phyloP scores from a whole-genome alignment of 2,888 invertebrate genomes.

The Loripinus fragilis region DNA sequence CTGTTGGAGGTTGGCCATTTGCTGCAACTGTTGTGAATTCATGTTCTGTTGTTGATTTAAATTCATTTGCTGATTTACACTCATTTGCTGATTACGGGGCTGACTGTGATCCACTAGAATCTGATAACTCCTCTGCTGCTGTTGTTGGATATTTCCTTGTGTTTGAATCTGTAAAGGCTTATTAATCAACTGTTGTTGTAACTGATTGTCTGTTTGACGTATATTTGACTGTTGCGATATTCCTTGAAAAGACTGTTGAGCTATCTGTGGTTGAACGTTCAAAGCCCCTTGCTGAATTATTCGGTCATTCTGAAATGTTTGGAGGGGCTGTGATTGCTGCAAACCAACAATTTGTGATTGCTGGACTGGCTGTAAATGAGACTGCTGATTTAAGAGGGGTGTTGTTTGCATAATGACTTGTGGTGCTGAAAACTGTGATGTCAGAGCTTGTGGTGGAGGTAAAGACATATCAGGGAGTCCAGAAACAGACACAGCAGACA shows the following conservation, averaged over 20 bases:
- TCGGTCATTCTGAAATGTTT: not conserved
- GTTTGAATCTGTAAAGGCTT: not conserved
- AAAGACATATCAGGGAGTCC: conserved; percentile 48
- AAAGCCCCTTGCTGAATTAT: not conserved
- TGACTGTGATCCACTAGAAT: conserved; percentile 5
- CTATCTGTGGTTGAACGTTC: not conserved
- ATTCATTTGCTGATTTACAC: not conserved
- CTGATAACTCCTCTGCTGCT: conserved; percentile 2
- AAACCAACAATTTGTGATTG: not conserved
- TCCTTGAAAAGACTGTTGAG: not conserved
- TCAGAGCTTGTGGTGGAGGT: conserved; percentile 31
- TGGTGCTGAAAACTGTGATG: not conserved
- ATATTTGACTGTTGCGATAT: not conserved
- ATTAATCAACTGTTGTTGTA: conserved; percentile 1
- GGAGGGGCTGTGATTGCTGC: not conserved
- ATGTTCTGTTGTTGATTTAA: not conserved
- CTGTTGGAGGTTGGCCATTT: no score
- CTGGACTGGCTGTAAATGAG: not conserved
- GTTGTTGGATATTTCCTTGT: not conserved
- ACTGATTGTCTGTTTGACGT: not conserved
- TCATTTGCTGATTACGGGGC: not conserved
- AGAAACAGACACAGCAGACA: conserved; percentile 17
- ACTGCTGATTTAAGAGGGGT: not conserved
- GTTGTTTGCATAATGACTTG: not conserved
- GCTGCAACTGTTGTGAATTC: not conserved